phyloP scores from a whole-genome alignment of 2,888 invertebrate genomes.

The Melanostoma mellinum region DNA sequence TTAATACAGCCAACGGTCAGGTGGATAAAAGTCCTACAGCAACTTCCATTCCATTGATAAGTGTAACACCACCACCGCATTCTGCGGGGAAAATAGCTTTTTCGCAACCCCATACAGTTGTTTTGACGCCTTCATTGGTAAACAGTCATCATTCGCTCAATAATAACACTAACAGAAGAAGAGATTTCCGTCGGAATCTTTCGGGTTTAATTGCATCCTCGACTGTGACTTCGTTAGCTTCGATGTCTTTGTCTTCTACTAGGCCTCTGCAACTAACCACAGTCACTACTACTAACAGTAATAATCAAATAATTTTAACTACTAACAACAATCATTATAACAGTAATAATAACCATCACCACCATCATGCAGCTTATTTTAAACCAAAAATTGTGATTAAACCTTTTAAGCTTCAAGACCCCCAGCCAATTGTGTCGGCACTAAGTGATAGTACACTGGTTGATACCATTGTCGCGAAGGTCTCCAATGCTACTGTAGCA shows the following conservation, averaged over 20 bases:
- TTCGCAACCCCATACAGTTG: slow-evolving; percentile 44
- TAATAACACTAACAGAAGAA: slow-evolving; percentile 73
- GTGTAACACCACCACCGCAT: slow-evolving; percentile 60
- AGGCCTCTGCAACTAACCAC: slow-evolving; percentile 72
- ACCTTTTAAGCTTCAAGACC: slow-evolving; percentile 82
- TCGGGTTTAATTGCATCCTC: slow-evolving; percentile 73
- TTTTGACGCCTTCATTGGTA: slow-evolving; percentile 34
- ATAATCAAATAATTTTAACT: slow-evolving; percentile 72
- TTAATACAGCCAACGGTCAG: slow-evolving; percentile 77
- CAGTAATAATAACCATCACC: slow-evolving; percentile 72
- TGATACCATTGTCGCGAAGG: slow-evolving; percentile 81
- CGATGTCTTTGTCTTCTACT: slow-evolving; percentile 71
- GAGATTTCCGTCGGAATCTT: slow-evolving; percentile 69
- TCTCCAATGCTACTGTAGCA: slow-evolving; percentile 80
- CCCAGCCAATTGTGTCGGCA: slow-evolving; percentile 80
- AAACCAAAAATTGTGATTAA: slow-evolving; percentile 82
- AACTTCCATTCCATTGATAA: slow-evolving; percentile 63
- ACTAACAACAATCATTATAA: slow-evolving; percentile 74
- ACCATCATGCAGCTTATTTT: slow-evolving; percentile 69
- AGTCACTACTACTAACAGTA: slow-evolving; percentile 54
- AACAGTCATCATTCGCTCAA: slow-evolving; percentile 76
- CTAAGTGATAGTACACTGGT: slow-evolving; percentile 80
- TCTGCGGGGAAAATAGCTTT: slow-evolving; percentile 27
- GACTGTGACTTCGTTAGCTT: slow-evolving; percentile 74
- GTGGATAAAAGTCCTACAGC: slow-evolving; percentile 77